Conservation (phyloP, 2,113 vertebrate species). For the Salvelinus namaycush region DNA sequence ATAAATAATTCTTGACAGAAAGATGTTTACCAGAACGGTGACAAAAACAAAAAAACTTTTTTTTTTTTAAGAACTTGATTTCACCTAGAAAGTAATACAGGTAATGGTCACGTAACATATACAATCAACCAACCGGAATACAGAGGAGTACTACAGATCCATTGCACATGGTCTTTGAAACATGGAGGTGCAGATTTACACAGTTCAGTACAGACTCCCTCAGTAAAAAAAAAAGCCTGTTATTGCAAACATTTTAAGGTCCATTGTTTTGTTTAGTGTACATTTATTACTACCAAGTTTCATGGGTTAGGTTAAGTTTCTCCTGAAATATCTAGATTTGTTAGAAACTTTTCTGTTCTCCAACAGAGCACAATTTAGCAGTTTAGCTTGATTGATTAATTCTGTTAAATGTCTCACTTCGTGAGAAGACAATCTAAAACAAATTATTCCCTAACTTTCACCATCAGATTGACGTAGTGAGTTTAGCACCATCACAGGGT, state of each 20-base stretch:
- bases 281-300: conserved; percentile 61
- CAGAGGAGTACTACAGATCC: conserved; percentile 80
- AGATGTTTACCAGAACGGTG: conserved; percentile 65
- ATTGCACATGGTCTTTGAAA: conserved; percentile 69
- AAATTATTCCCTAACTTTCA: not conserved
- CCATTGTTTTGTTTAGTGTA: conserved; percentile 12
- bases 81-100: conserved; percentile 78
- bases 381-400: not conserved
- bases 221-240: conserved; percentile 56
- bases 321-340: conserved; percentile 1
- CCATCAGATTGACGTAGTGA: not conserved
- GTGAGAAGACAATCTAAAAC: not conserved
- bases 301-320: conserved; percentile 21
- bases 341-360: not conserved
- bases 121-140: conserved; percentile 23
- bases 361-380: not conserved
- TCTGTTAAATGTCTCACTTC: not conserved
- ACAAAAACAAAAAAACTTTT: conserved; percentile 58
- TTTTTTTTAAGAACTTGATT: conserved; percentile 64
- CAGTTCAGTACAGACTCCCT: not conserved
- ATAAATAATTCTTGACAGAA: conserved; percentile 55
- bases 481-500: not conserved
- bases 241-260: conserved; percentile 73
- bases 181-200: conserved; percentile 70
- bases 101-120: conserved; percentile 80